Evolutionary conservation across 2,113 vertebrate species (phyloP).

Genomic region (Neomonachus schauinslandi): DNA sequence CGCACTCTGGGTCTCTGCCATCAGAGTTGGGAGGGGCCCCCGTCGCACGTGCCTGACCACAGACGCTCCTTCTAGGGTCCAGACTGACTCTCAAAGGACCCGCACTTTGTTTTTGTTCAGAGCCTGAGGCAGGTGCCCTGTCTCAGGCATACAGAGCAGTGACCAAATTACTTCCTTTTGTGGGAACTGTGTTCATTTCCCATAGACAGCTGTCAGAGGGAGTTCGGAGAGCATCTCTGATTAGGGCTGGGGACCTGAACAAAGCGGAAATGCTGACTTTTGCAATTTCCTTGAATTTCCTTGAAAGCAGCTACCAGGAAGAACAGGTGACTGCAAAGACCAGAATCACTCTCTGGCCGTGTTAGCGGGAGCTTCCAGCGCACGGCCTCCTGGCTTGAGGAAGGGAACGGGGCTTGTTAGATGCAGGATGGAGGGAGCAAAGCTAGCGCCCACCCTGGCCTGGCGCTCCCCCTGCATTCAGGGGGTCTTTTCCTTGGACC

Average conservation of each 20-base stretch:
- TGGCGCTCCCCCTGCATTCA: rapidly evolving
- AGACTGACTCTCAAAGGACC: neutral
- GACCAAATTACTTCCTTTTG: rapidly evolving
- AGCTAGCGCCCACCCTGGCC: rapidly evolving
- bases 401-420: neutral
- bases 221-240: neutral
- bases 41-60: rapidly evolving
- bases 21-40: too few relatives aligned
- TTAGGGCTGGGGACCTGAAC: neutral
- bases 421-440: neutral
- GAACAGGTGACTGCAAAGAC: neutral
- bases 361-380: neutral
- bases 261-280: neutral
- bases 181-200: neutral
- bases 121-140: neutral
- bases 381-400: rapidly evolving
- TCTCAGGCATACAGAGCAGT: rapidly evolving
- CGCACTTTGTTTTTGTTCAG: rapidly evolving
- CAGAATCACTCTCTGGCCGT: rapidly evolving
- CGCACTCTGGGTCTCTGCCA: rapidly evolving
- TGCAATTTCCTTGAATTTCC: neutral
- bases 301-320: neutral
- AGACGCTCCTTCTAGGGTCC: neutral
- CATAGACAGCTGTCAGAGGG: rapidly evolving
- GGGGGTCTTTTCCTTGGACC: neutral